Evolutionary conservation across 2,113 vertebrate genomes (phyloP).

Genomic region (Brachypodius melanocephalos): DNA sequence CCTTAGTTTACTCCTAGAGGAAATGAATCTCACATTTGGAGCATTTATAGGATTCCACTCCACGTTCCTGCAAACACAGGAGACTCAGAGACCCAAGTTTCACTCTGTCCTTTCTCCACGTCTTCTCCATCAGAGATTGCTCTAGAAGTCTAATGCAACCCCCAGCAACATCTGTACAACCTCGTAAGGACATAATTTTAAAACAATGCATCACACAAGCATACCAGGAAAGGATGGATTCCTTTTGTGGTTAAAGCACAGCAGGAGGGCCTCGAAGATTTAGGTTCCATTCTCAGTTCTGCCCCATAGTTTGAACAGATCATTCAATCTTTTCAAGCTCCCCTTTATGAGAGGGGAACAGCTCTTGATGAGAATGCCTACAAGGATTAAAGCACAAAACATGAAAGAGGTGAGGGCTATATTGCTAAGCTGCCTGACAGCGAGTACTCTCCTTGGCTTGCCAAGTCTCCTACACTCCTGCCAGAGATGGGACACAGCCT

Average conservation of each 20-base stretch:
- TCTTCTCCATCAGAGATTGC: not conserved
- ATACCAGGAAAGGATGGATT: not conserved
- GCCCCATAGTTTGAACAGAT: not conserved
- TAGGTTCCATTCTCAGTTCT: not conserved
- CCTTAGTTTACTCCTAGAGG: not conserved
- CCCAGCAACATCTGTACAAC: not conserved
- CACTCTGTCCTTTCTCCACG: not conserved
- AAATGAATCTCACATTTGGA: not conserved
- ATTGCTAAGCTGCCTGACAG: not conserved
- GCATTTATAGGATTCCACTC: not conserved
- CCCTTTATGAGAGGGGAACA: not conserved
- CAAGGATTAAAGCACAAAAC: not conserved
- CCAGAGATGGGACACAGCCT: not conserved
- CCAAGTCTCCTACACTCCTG: not conserved
- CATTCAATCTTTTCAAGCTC: not conserved
- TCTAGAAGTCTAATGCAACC: not conserved
- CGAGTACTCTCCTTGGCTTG: not conserved
- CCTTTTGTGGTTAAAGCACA: not conserved
- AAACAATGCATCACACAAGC: constrained; percentile 12
- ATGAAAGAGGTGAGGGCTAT: not conserved
- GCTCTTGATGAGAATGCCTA: not conserved
- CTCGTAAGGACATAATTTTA: not conserved
- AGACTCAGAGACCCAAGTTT: not conserved
- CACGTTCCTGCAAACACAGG: not conserved
- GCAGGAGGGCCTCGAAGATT: not conserved